A percentile compares a stretch with the other conserved stretches of the same genome.
Conservation (phyloP, 2,888 invertebrate genomes). For the Eupithecia pulchellata region DNA sequence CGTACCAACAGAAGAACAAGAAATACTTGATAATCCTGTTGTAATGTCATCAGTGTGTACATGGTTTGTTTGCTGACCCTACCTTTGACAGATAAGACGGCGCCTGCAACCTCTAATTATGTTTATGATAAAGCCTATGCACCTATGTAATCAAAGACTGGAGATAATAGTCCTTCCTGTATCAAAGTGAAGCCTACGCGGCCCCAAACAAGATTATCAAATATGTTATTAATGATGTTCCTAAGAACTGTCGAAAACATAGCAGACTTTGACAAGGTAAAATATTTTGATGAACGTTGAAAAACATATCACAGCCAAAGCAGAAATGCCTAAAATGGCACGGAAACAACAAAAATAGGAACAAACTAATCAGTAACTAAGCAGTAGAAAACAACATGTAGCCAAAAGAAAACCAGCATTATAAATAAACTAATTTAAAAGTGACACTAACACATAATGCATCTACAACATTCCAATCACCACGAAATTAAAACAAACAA, state of each 20-base stretch:
- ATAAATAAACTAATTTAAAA: neutral
- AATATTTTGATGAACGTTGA: neutral
- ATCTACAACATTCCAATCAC: neutral
- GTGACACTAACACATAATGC: neutral
- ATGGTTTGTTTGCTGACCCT: constrained; percentile 68
- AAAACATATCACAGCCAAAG: neutral
- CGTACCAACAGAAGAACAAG: constrained; percentile 34
- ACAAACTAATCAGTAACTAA: neutral
- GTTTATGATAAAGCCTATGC: constrained; percentile 8
- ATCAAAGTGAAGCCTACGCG: neutral
- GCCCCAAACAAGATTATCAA: neutral
- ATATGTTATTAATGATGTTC: too few species aligned
- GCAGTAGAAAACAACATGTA: neutral
- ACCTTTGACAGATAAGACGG: constrained; percentile 78
- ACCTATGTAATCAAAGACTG: constrained; percentile 16
- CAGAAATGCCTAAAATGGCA: neutral
- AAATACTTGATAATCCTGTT: constrained; percentile 41
- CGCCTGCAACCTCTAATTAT: constrained; percentile 50
- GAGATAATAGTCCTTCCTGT: constrained; percentile 9
- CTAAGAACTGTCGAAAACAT: too few species aligned
- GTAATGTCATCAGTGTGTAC: constrained; percentile 45
- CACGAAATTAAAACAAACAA: constrained; percentile 6
- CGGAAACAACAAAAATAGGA: neutral
- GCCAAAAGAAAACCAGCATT: neutral
- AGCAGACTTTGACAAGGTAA: too few species aligned